phyloP scores from a whole-genome alignment of 2,888 invertebrate genomes.

The Pyrgus malvae region DNA sequence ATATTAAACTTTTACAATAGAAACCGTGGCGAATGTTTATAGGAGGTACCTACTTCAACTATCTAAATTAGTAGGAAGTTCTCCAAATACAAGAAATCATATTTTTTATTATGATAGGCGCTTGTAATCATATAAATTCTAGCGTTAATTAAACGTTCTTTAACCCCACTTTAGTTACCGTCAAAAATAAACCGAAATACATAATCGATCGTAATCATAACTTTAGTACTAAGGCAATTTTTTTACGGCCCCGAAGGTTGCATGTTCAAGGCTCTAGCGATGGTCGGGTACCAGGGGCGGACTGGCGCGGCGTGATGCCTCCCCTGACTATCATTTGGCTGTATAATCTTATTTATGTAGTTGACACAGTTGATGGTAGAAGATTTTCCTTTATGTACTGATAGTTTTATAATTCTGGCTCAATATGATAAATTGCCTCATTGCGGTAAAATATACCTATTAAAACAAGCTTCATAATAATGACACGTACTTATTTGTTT shows the following conservation, averaged over 20 bases:
- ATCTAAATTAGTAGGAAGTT: too few species aligned
- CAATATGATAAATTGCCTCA: too few species aligned
- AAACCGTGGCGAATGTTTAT: too few species aligned
- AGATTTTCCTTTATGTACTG: background rate
- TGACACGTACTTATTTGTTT: too few species aligned
- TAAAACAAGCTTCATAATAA: too few species aligned
- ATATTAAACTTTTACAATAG: too few species aligned
- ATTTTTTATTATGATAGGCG: too few species aligned
- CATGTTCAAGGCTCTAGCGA: slow-evolving; percentile 61
- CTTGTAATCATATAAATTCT: background rate
- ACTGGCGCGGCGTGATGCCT: slow-evolving; percentile 61
- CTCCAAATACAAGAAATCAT: too few species aligned
- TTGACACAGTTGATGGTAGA: slow-evolving; percentile 15
- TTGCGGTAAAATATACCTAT: too few species aligned
- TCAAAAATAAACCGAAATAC: background rate
- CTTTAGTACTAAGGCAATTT: slow-evolving; percentile 33
- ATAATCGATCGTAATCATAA: slow-evolving; percentile 14
- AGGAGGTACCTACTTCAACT: too few species aligned
- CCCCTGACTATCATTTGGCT: slow-evolving; percentile 23
- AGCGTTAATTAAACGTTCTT: background rate
- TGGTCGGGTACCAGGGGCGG: slow-evolving; percentile 64
- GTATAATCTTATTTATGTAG: slow-evolving; percentile 21
- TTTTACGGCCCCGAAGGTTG: slow-evolving; percentile 63
- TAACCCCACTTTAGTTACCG: background rate
- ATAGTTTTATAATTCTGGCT: background rate